Evolutionary conservation across 2,113 vertebrate species (phyloP).

Genomic region (Aldabrachelys gigantea): DNA sequence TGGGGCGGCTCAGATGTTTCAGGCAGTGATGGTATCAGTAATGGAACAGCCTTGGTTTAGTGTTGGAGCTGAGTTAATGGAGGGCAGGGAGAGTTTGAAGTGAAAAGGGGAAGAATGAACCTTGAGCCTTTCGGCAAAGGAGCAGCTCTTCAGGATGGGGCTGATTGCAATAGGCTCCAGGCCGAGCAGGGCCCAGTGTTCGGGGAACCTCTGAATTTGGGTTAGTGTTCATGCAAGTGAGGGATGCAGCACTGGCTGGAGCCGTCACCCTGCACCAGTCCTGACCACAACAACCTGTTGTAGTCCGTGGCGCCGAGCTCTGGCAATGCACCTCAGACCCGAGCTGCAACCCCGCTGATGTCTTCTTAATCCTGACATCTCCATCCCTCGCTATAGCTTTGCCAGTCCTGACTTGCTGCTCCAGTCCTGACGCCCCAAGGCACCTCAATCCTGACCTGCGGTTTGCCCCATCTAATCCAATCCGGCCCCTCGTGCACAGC

Average conservation of each 20-base stretch:
- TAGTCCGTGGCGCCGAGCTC: no score
- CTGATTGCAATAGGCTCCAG: no score
- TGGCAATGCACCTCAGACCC: not conserved
- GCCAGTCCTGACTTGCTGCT: not conserved
- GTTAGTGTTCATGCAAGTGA: not conserved
- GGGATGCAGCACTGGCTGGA: not conserved
- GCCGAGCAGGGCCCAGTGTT: not conserved
- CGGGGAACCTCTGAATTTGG: not conserved
- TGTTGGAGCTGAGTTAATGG: not conserved
- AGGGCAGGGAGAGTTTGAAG: not conserved
- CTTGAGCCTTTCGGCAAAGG: not conserved
- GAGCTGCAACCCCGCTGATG: not conserved
- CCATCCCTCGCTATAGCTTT: no score
- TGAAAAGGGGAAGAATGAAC: not conserved
- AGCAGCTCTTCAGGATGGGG: not conserved
- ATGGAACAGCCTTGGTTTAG: not conserved
- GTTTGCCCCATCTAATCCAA: not conserved
- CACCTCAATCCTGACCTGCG: not conserved
- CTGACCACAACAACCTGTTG: not conserved
- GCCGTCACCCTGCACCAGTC: accelerated
- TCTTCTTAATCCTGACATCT: not conserved
- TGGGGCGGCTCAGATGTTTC: not conserved
- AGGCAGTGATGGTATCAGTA: not conserved
- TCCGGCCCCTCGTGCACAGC: not conserved
- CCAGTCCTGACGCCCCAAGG: not conserved